Evolutionary conservation across 1,140 invertebrate species (phyloP), one percentile per base, ranked within the genome.

Genomic region (Neelides sp.): DNA sequence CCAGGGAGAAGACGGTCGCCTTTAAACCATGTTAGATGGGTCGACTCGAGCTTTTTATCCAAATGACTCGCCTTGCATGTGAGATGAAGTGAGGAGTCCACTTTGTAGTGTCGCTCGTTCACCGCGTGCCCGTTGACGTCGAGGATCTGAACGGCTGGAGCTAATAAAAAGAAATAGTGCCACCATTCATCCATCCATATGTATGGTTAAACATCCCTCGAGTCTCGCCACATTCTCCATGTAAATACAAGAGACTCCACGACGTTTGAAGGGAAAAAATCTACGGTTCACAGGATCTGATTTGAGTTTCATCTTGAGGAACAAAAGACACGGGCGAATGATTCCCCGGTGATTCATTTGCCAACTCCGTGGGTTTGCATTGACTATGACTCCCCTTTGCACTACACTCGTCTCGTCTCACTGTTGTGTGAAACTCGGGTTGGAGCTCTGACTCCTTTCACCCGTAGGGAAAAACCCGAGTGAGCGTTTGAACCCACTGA

Each of bases 11-110:
- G 13, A 8, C 48, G 36, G 20, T 39, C 52, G 20, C 53, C 59
- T 54, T 61, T 61, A 32, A 53, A 46, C 59, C 59, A 61, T 10
- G 35, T 19, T 28, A 57, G 23, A 27, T 52, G 30, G 12, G 34
- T 51, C 34, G 22, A 60, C 41, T 65, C 62, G 41, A 53, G 50
- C 23, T 62, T 42, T 47, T 63, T 64, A 55, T 66, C 66, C 50
- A 74, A 56, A 55, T 72, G 69, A 20, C 61, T 62, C 1, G 75
- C 75, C 51, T 71, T 64, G 63, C 79, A 82, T 23, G 77, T 75
- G 50, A 82, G 68, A 65, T 81, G 78, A 54, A 82, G 74, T n/a
- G 75, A 73, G 62, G 78, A 80, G 19, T 79, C 79, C 15, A 75
- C 75, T 48, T 54, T 81, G 68, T 81, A 82, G 66, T 80, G 80